phyloP scores from a whole-genome alignment of 1,140 invertebrate genomes.

The Chymomyza costata region DNA sequence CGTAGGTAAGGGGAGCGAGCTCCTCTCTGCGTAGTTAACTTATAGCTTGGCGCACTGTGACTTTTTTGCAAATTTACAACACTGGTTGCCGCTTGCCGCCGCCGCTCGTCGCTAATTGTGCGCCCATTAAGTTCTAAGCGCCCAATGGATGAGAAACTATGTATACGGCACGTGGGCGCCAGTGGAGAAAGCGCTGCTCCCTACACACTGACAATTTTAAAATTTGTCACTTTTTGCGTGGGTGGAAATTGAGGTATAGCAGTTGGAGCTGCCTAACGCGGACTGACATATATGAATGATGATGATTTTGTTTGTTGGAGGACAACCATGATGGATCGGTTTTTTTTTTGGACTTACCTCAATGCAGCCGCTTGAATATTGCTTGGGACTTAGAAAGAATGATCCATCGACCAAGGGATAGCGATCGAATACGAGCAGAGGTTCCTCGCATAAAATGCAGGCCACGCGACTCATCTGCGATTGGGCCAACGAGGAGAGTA shows the following conservation, averaged over 20 bases:
- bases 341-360: conserved; percentile 79
- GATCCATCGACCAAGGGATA: conserved; percentile 98
- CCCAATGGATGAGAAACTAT: too few relatives aligned
- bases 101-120: too few relatives aligned
- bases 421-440: conserved; percentile 94
- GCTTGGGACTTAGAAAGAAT: conserved; percentile 95
- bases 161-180: conserved; percentile 28
- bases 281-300: conserved; percentile 59
- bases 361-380: conserved; percentile 88
- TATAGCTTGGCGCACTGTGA: background rate
- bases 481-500: conserved; percentile 91
- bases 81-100: background rate
- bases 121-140: too few relatives aligned
- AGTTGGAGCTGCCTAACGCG: too few relatives aligned
- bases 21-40: conserved; percentile 5
- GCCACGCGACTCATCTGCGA: conserved; percentile 88
- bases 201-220: background rate
- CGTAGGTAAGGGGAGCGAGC: background rate
- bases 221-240: too few relatives aligned
- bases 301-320: conserved; percentile 2
- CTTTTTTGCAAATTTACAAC: conserved; percentile 24
- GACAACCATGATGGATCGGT: background rate
- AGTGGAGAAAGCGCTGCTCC: conserved; percentile 26
- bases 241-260: too few relatives aligned
- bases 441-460: conserved; percentile 92